These are phyloP conservation scores for Brienomyrus brachyistius DNA, from an alignment of 2,113 vertebrate species.

Conservation along the genomic window DNA sequence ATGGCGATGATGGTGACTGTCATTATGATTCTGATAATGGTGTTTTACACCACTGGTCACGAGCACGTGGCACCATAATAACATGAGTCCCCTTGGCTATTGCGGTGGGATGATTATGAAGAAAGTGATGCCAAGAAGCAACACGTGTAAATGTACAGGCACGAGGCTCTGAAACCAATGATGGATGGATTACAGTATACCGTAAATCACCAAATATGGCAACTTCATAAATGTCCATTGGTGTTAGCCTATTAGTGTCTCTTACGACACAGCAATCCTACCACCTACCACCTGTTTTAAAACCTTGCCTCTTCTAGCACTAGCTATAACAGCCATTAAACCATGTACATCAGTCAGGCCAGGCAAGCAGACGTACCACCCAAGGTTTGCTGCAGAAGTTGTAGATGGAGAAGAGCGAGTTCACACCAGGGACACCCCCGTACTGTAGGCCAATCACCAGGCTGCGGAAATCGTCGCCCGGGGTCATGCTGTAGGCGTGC, in stretches of 20 bases:
- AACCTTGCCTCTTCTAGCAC: background rate
- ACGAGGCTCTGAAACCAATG: background rate
- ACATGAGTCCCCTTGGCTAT: background rate
- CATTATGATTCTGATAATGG: background rate
- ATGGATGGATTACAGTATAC: background rate
- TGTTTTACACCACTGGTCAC: background rate
- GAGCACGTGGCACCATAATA: background rate
- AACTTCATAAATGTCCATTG: background rate
- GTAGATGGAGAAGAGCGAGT: constrained; percentile 91
- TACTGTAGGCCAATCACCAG: constrained; percentile 89
- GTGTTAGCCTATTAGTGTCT: background rate
- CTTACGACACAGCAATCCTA: background rate
- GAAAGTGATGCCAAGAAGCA: background rate
- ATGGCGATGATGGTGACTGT: background rate
- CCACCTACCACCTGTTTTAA: background rate
- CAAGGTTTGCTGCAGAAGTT: constrained; percentile 99
- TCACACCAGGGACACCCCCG: constrained; percentile 70
- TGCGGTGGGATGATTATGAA: background rate
- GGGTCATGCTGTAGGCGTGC: constrained; percentile 88
- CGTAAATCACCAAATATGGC: background rate
- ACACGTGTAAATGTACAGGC: background rate
- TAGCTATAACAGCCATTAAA: background rate
- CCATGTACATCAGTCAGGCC: background rate
- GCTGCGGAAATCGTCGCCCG: constrained; percentile 86
- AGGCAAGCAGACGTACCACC: constrained; percentile 72